phyloP scores from a whole-genome alignment of 2,113 vertebrate genomes.

The Phyllopteryx taeniolatus region DNA sequence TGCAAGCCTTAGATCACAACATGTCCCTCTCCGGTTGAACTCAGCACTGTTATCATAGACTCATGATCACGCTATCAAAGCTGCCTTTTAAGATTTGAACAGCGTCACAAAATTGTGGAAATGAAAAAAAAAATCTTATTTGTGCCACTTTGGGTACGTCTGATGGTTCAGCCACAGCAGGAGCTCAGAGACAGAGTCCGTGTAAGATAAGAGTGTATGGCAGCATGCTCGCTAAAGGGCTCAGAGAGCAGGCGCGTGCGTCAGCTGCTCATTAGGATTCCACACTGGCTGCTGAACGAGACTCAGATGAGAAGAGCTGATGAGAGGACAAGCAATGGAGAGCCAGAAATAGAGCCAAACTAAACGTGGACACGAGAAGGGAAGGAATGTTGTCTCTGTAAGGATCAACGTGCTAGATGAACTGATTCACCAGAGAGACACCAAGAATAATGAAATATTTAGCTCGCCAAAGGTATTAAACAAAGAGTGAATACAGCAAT shows the following conservation, averaged over 20 bases:
- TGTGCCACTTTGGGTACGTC: constrained; percentile 14
- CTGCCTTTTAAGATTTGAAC: constrained; percentile 39
- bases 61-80: constrained; percentile 48
- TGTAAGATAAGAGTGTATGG: constrained; percentile 14
- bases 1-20: constrained; percentile 28
- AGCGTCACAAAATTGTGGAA: constrained; percentile 8
- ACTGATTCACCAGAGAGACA: constrained; percentile 38
- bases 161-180: constrained; percentile 10
- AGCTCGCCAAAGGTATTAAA: constrained; percentile 38
- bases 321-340: constrained; percentile 49
- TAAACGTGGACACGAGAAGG: constrained; percentile 35
- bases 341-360: constrained; percentile 64
- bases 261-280: constrained; percentile 58
- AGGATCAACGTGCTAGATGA: constrained; percentile 44
- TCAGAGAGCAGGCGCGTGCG: constrained; percentile 6
- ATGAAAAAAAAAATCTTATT: constrained; percentile 1
- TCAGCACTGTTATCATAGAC: constrained; percentile 36
- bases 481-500: constrained; percentile 47
- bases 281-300: constrained; percentile 15
- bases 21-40: constrained; percentile 34
- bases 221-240: constrained; percentile 18
- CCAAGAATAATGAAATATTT: constrained; percentile 30
- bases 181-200: constrained; percentile 4
- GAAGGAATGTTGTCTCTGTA: constrained; percentile 43
- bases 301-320: constrained; percentile 53